Evolutionary conservation across 2,797 vertebrate genomes (phyloP).

Genomic region (Fringilla coelebs): DNA sequence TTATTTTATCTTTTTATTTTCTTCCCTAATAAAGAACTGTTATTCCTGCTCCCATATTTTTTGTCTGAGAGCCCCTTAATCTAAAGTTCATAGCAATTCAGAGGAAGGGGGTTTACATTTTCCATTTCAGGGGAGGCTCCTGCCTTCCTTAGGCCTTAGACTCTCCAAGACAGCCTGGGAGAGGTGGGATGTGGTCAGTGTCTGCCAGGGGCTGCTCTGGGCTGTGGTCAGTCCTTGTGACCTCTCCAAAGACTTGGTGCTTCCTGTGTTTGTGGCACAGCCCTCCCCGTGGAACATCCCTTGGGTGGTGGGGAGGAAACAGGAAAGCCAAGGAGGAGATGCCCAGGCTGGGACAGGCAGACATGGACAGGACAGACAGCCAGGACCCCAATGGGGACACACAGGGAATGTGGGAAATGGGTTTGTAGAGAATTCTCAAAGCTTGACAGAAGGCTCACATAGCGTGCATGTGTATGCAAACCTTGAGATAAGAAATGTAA

Average conservation of each 20-base stretch:
- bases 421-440: neutral
- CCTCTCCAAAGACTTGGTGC: rapidly evolving
- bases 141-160: too few relatives aligned
- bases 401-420: neutral
- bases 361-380: neutral
- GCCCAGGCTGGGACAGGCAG: neutral
- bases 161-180: neutral
- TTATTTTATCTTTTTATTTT: too few relatives aligned
- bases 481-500: neutral
- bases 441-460: neutral
- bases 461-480: neutral
- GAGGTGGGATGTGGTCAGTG: rapidly evolving
- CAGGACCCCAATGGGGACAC: neutral
- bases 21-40: too few relatives aligned
- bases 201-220: neutral
- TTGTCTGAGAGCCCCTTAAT: too few relatives aligned
- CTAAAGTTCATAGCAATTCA: too few relatives aligned
- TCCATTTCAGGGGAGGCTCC: too few relatives aligned
- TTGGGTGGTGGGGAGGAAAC: neutral
- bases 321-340: neutral
- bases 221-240: rapidly evolving
- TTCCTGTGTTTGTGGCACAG: neutral
- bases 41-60: too few relatives aligned
- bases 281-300: rapidly evolving
- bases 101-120: too few relatives aligned